phyloP scores from a whole-genome alignment of 2,888 invertebrate genomes.

The Prenolepis imparis region DNA sequence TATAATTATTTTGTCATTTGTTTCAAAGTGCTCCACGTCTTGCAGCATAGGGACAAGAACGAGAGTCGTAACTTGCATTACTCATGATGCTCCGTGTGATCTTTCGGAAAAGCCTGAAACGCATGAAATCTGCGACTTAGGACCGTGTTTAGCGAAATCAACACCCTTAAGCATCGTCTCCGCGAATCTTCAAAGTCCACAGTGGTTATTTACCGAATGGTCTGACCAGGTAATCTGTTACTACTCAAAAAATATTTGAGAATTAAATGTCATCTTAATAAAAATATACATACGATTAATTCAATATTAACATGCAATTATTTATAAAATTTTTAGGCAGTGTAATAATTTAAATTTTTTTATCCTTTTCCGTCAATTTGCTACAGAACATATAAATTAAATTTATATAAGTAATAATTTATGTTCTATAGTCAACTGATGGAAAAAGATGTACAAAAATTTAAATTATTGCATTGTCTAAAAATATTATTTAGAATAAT shows the following conservation, averaged over 20 bases:
- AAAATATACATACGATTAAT: background rate
- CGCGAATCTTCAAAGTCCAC: conserved; percentile 65
- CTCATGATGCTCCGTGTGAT: conserved; percentile 73
- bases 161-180: conserved; percentile 51
- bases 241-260: background rate
- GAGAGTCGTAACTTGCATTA: conserved; percentile 88
- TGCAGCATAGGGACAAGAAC: conserved; percentile 89
- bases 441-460: background rate
- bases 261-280: background rate
- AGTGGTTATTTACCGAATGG: conserved; percentile 90
- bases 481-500: background rate
- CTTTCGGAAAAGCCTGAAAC: conserved; percentile 85
- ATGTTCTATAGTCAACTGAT: background rate
- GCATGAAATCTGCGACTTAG: conserved; percentile 88
- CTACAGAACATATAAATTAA: no score
- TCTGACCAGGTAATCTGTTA: conserved; percentile 82
- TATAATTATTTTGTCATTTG: background rate
- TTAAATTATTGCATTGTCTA: conserved; percentile 1
- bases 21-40: conserved; percentile 89
- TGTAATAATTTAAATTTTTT: no score
- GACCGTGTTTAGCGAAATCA: conserved; percentile 84
- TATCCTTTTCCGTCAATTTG: no score
- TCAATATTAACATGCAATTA: background rate
- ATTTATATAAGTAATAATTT: background rate
- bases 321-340: no score